Percentiles rank a stretch among this genome's conserved stretches.
Evolutionary conservation across 2,888 invertebrate species (phyloP).

Genomic region (Cephus nigrinus): DNA sequence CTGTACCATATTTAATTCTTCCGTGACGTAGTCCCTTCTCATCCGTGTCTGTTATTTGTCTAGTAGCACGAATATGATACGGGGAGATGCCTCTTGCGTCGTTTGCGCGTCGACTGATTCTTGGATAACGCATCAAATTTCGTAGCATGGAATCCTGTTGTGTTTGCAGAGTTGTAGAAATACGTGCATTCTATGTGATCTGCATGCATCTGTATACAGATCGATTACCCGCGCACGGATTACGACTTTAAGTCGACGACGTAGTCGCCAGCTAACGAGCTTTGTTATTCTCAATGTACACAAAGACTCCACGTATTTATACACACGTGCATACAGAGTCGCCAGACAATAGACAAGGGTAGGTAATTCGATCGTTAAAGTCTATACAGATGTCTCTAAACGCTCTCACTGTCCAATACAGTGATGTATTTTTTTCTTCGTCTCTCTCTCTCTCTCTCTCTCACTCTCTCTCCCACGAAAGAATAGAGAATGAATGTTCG

Average conservation of each 20-base stretch:
- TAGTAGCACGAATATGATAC: too few species aligned
- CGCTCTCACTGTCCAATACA: not conserved
- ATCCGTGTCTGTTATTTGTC: too few species aligned
- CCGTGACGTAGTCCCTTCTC: too few species aligned
- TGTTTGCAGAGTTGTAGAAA: not conserved
- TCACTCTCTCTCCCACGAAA: not conserved
- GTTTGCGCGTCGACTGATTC: not conserved
- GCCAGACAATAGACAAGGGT: not conserved
- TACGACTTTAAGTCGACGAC: not conserved
- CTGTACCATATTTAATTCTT: too few species aligned
- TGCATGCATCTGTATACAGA: not conserved
- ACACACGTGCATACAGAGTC: not conserved
- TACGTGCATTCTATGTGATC: not conserved
- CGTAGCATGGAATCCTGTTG: not conserved
- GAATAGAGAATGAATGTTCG: not conserved
- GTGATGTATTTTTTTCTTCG: not conserved
- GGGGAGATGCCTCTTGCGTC: too few species aligned
- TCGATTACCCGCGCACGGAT: not conserved
- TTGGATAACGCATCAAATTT: not conserved
- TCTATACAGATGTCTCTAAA: not conserved
- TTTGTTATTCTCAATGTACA: not conserved
- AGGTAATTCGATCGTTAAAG: not conserved
- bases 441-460: constrained; percentile 4
- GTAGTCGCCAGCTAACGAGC: not conserved
- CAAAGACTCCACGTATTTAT: not conserved